Percentiles rank a stretch among this genome's conserved stretches.
Evolutionary conservation across 2,888 invertebrate genomes (phyloP).

Genomic region (Cenopis cana): DNA sequence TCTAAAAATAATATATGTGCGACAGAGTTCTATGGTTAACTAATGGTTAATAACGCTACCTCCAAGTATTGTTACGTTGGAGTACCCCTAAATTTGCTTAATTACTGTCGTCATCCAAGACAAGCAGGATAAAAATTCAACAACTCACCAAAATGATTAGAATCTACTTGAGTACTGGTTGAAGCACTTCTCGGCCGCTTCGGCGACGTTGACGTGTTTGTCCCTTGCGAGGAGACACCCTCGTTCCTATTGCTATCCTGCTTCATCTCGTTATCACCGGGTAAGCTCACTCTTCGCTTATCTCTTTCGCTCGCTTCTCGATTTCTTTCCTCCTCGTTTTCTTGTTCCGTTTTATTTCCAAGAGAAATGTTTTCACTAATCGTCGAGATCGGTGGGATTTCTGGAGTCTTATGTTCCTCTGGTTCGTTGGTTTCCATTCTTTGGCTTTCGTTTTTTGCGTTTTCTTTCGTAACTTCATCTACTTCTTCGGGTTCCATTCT

Average conservation of each 20-base stretch:
- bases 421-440: constrained; percentile 60
- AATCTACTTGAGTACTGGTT: constrained; percentile 93
- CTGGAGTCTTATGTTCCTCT: constrained; percentile 76
- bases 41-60: no score
- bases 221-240: constrained; percentile 70
- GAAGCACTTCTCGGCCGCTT: constrained; percentile 92
- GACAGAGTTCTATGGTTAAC: no score
- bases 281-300: constrained; percentile 86
- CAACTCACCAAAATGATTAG: constrained; percentile 93
- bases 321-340: constrained; percentile 66
- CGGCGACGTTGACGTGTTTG: constrained; percentile 84
- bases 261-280: constrained; percentile 80
- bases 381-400: constrained; percentile 89
- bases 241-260: constrained; percentile 74
- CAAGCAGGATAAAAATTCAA: no score
- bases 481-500: constrained; percentile 52
- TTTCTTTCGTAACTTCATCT: constrained; percentile 64
- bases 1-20: no score
- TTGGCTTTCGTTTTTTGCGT: constrained; percentile 71
- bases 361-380: constrained; percentile 89
- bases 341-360: constrained; percentile 72
- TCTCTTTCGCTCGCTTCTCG: constrained; percentile 76
- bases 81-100: no score
- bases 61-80: no score
- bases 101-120: no score